These are phyloP conservation scores for Eidolon dupreanum DNA, from an alignment of 2,797 vertebrate genomes.

Conservation along the genomic window DNA sequence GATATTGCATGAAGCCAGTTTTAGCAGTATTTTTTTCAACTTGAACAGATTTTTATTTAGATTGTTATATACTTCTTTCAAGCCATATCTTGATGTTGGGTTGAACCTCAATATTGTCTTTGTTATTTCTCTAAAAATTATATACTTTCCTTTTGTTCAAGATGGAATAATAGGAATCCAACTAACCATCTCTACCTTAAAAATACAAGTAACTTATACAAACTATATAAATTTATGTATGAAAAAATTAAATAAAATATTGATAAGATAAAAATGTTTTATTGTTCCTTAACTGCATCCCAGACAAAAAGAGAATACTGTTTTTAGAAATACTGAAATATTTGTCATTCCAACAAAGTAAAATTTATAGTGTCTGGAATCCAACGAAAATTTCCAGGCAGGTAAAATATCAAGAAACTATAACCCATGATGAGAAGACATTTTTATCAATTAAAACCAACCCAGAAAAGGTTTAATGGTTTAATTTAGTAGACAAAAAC, in stretches of 20 bases:
- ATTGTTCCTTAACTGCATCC: not conserved
- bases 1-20: not conserved
- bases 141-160: not conserved
- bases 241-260: not conserved
- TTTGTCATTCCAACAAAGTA: not conserved
- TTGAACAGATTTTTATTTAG: not conserved
- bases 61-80: not conserved
- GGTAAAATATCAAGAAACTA: not conserved
- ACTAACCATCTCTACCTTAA: not conserved
- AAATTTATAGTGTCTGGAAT: not conserved
- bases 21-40: not conserved
- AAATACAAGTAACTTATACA: not conserved
- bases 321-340: not conserved
- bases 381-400: not conserved
- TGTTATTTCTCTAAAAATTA: not conserved
- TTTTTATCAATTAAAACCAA: not conserved
- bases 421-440: not conserved
- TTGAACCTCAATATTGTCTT: not conserved
- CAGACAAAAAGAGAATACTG: not conserved
- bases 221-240: not conserved
- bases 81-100: not conserved
- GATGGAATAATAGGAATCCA: not conserved
- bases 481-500: not conserved
- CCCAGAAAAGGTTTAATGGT: not conserved
- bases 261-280: not conserved